Evolutionary conservation across 2,888 invertebrate species (phyloP), one percentile per base, ranked within the genome.

Genomic region (Monochamus alternatus): DNA sequence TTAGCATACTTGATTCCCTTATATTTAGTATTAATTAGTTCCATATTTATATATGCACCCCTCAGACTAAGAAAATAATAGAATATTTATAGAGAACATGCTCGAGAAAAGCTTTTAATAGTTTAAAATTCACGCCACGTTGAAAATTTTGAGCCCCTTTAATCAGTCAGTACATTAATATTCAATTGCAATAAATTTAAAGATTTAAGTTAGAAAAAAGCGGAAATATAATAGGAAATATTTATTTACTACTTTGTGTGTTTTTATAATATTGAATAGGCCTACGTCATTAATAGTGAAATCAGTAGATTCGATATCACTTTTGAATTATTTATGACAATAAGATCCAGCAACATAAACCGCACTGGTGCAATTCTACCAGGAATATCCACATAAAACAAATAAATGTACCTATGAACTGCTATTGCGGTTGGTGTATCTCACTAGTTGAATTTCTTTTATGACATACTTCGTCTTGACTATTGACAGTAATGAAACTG

Each of bases 261-360:
- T 38, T 38, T 38, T 7, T 4, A 38, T 38, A 5, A 7, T 38
- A 55, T 14, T 55, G 14, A 55, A 22, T 55, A 22, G 14, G 55
- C 14, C 55, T 55, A 14, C n/a, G 14, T 22, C 14, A 55, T 4
- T 55, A n/a, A 14, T 55, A n/a, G 14, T 55, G 14, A 55, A n/a
- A n/a, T 1, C 5, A 14, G 14, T n/a, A n/a, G 5, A 55, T 14
- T 14, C 14, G n/a, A n/a, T 55, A 55, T 22, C n/a, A 55, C 55
- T 55, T 55, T 55, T 55, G 55, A 55, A 55, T 55, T 55, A 55
- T 55, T n/a, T 55, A 55, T 55, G 55, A 22, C 55, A 55, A 55
- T 55, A 55, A 55, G 14, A 3, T 55, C 12, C 14, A 55, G 22
- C 55, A 14, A 55, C 14, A 55, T 5, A n/a, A n/a, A 14, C 55